Conservation (phyloP, 2,888 invertebrate species). For the Eulithis prunata region DNA sequence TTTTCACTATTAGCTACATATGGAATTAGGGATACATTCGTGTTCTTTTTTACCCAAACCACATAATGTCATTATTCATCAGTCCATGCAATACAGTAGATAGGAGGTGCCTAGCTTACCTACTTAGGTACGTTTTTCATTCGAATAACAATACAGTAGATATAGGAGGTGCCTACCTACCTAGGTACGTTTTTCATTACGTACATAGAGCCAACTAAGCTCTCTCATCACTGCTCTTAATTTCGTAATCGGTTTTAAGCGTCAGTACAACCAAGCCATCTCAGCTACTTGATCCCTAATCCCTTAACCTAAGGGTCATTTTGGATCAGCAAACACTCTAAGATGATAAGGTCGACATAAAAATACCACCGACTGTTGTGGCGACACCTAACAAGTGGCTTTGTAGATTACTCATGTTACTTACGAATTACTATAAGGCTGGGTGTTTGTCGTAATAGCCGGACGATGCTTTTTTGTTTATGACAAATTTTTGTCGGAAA, state of each 20-base stretch:
- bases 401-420: slow-evolving; percentile 39
- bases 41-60: no score
- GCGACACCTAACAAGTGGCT: slow-evolving; percentile 34
- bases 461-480: slow-evolving; percentile 1
- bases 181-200: not conserved
- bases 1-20: no score
- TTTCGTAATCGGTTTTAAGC: slow-evolving; percentile 15
- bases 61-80: no score
- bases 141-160: not conserved
- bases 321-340: slow-evolving; percentile 7
- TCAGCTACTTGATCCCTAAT: slow-evolving; percentile 15
- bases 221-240: slow-evolving; percentile 6
- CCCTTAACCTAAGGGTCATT: slow-evolving; percentile 23
- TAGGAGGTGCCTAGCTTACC: no score
- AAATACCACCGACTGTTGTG: slow-evolving; percentile 39
- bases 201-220: not conserved
- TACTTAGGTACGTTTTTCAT: no score
- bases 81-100: no score
- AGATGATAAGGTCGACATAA: slow-evolving; percentile 39
- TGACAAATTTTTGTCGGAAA: no score
- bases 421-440: slow-evolving; percentile 40
- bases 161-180: no score
- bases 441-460: slow-evolving; percentile 3
- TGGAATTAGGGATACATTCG: no score
- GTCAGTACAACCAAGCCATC: slow-evolving; percentile 3